Conservation (phyloP, 1,140 invertebrate genomes). For the Dendroctonus valens region DNA sequence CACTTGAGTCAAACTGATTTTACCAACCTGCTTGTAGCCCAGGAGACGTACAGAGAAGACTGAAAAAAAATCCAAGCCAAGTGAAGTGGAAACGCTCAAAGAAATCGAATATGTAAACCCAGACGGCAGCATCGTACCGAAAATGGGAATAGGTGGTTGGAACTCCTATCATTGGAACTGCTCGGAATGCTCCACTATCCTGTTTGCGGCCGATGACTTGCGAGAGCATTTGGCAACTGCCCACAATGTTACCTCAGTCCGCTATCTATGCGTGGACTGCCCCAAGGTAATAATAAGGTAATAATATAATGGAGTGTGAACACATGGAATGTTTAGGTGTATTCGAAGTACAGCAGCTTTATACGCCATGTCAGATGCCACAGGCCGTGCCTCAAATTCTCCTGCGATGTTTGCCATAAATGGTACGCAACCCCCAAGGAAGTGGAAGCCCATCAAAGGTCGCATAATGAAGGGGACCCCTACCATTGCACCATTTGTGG, state of each 20-base stretch:
- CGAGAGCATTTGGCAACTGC: conserved; percentile 55
- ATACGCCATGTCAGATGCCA: conserved; percentile 46
- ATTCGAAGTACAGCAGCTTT: conserved; percentile 29
- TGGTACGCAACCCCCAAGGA: conserved; percentile 53
- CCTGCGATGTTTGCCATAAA: conserved; percentile 58
- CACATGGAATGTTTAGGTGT: conserved; percentile 12
- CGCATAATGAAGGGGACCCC: conserved; percentile 55
- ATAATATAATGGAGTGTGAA: too few species aligned
- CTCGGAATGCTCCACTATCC: conserved; percentile 56
- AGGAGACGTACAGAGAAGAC: not conserved
- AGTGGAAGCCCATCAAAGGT: conserved; percentile 54
- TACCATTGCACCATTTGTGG: conserved; percentile 57
- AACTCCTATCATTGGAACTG: conserved; percentile 59
- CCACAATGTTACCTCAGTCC: conserved; percentile 55
- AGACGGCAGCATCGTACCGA: conserved; percentile 45
- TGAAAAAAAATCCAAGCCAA: conserved; percentile 12
- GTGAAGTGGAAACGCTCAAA: conserved; percentile 19
- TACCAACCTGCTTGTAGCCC: not conserved
- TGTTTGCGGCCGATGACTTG: conserved; percentile 54
- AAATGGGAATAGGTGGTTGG: conserved; percentile 46
- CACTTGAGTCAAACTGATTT: not conserved
- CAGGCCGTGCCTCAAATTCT: conserved; percentile 55
- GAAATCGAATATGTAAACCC: conserved; percentile 43
- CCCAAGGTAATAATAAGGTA: conserved; percentile 51
- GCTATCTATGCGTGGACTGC: conserved; percentile 60